Conservation (phyloP, 2,113 vertebrate species). For the Orcinus orca region DNA sequence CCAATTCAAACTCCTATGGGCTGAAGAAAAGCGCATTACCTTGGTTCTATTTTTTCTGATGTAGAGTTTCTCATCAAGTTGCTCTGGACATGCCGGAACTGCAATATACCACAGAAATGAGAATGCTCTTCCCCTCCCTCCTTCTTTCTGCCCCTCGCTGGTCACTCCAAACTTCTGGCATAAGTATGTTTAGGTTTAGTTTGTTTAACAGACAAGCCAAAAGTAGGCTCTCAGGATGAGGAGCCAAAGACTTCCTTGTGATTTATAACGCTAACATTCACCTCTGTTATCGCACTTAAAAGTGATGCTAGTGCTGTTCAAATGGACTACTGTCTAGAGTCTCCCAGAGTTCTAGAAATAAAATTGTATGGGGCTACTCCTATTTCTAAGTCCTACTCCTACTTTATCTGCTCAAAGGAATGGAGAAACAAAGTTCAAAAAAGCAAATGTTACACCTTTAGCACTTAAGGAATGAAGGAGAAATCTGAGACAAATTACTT, state of each 20-base stretch:
- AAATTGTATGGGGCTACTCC: not conserved
- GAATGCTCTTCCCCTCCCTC: not conserved
- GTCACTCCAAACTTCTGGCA: not conserved
- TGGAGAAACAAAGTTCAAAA: constrained; percentile 32
- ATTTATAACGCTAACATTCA: constrained; percentile 8
- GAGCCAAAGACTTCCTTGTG: not conserved
- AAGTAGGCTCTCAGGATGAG: not conserved
- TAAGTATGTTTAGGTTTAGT: not conserved
- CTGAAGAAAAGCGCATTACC: constrained; percentile 80
- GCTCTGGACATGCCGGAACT: constrained; percentile 97
- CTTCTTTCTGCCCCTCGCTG: not conserved
- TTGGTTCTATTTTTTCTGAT: constrained; percentile 93
- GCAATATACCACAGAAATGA: constrained; percentile 70
- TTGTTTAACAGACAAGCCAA: not conserved
- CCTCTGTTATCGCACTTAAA: not conserved
- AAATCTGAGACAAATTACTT: constrained; percentile 13
- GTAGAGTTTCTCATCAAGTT: constrained; percentile 93
- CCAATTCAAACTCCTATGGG: not conserved
- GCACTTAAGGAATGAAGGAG: not conserved
- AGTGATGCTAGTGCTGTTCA: not conserved
- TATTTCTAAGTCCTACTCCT: constrained; percentile 33
- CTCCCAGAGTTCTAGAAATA: not conserved
- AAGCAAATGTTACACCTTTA: constrained; percentile 13
- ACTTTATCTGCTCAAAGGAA: not conserved
- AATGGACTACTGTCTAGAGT: not conserved